A percentile compares a stretch with the other conserved stretches of the same genome.
Evolutionary conservation across 92 coral and sea anemone genomes (phyloP).

Genomic region (Epizoanthus ramosus): DNA sequence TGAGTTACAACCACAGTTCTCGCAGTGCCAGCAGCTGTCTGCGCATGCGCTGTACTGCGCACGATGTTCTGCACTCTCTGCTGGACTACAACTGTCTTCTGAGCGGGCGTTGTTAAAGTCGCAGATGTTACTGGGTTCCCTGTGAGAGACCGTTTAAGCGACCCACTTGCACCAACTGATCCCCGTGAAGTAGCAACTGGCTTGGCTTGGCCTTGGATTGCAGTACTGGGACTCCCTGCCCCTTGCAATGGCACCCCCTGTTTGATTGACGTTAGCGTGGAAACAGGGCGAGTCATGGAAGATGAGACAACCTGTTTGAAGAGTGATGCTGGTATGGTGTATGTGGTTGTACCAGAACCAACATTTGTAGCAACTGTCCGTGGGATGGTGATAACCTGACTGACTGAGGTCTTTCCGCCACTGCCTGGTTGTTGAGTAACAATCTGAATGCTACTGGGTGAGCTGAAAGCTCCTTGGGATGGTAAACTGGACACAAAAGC

Average conservation of each 20-base stretch:
- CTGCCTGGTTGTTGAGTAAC: slow-evolving; percentile 24
- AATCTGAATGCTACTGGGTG: slow-evolving; percentile 35
- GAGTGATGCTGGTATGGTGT: slow-evolving; percentile 41
- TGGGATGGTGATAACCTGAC: slow-evolving; percentile 36
- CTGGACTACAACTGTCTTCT: slow-evolving; percentile 7
- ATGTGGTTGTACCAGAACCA: slow-evolving; percentile 39
- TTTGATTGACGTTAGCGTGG: slow-evolving; percentile 23
- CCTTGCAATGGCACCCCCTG: slow-evolving; percentile 17
- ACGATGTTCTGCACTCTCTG: not conserved
- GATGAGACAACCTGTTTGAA: slow-evolving; percentile 38
- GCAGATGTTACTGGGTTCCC: not conserved
- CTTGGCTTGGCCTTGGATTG: not conserved
- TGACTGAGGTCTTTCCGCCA: slow-evolving; percentile 17
- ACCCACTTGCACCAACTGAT: not conserved
- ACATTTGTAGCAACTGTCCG: slow-evolving; percentile 39
- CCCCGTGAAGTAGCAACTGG: not conserved
- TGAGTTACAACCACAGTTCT: slow-evolving; percentile 7
- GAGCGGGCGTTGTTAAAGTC: not conserved
- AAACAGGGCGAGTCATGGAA: slow-evolving; percentile 31
- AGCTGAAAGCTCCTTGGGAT: slow-evolving; percentile 20
- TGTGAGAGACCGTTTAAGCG: not conserved
- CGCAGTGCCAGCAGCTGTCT: not conserved
- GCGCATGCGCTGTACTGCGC: not conserved
- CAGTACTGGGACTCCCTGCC: not conserved
- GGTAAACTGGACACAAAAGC: slow-evolving; percentile 22